phyloP scores from a whole-genome alignment of 1,140 invertebrate genomes.

The Drosophila orena region DNA sequence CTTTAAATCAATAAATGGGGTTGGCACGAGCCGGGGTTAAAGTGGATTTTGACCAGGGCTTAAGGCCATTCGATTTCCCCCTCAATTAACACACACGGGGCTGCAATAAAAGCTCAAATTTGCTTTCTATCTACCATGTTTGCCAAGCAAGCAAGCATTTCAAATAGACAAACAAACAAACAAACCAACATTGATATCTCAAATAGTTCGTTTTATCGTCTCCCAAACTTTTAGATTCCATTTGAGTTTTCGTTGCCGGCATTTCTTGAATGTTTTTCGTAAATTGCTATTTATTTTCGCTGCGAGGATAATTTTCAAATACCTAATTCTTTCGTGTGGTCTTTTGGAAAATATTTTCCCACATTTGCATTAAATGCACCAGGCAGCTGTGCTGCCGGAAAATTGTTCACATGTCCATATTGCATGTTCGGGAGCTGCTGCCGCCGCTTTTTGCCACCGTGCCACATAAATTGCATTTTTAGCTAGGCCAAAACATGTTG shows the following conservation, averaged over 20 bases:
- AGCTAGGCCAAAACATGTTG: slow-evolving; percentile 44
- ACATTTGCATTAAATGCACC: slow-evolving; percentile 57
- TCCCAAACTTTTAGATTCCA: slow-evolving; percentile 1
- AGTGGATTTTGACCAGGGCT: slow-evolving; percentile 21
- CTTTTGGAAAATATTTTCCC: slow-evolving; percentile 61
- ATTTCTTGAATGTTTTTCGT: slow-evolving; percentile 20
- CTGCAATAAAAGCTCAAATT: slow-evolving; percentile 18
- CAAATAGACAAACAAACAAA: slow-evolving; percentile 5
- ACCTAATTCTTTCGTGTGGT: slow-evolving; percentile 24
- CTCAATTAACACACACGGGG: slow-evolving; percentile 20
- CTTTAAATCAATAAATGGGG: slow-evolving; percentile 66
- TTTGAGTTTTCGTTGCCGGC: slow-evolving; percentile 6
- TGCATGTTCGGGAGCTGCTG: slow-evolving; percentile 46
- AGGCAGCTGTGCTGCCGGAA: slow-evolving; percentile 27
- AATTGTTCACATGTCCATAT: slow-evolving; percentile 61
- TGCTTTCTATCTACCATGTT: slow-evolving; percentile 17
- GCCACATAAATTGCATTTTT: slow-evolving; percentile 55
- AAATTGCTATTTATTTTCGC: slow-evolving; percentile 40
- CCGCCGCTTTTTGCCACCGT: slow-evolving; percentile 35
- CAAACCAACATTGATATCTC: slow-evolving; percentile 13
- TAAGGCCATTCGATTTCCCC: slow-evolving; percentile 7
- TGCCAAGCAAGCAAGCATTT: slow-evolving; percentile 10
- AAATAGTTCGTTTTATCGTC: slow-evolving; percentile 9
- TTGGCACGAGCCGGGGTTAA: slow-evolving; percentile 40
- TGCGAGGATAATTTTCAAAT: slow-evolving; percentile 43